A percentile compares a stretch with the other conserved stretches of the same genome.
phyloP scores from a whole-genome alignment of 2,888 invertebrate genomes.

The Stenurella melanura region DNA sequence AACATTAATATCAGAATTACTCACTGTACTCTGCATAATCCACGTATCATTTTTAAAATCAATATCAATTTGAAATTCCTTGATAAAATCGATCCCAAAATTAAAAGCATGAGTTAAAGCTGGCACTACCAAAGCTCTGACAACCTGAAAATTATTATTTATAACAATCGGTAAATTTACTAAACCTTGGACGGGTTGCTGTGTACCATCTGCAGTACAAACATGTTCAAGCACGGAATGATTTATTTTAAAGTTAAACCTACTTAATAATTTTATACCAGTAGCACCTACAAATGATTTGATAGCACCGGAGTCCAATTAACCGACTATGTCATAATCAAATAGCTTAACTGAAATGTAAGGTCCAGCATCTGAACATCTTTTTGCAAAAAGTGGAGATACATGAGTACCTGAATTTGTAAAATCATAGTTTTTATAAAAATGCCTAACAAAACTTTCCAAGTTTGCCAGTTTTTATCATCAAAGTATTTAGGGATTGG shows the following conservation, averaged over 20 bases:
- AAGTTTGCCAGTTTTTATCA: background rate
- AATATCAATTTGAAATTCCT: too few species aligned
- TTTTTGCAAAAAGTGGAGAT: constrained; percentile 28
- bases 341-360: constrained; percentile 33
- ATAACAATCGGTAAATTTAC: too few species aligned
- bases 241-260: constrained; percentile 14
- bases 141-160: too few species aligned
- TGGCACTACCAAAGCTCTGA: too few species aligned
- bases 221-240: constrained; percentile 8
- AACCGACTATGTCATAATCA: constrained; percentile 31
- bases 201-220: constrained; percentile 41
- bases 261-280: constrained; percentile 32
- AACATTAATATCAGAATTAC: too few species aligned
- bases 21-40: too few species aligned
- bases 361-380: background rate
- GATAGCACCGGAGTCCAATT: constrained; percentile 48
- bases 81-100: too few species aligned
- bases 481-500: background rate
- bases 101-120: too few species aligned
- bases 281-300: constrained; percentile 37
- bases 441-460: background rate
- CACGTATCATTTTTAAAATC: too few species aligned
- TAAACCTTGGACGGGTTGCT: constrained; percentile 25
- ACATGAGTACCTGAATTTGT: constrained; percentile 14
- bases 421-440: constrained; percentile 5